These are phyloP conservation scores for Liodrosophila aerea DNA, from an alignment of 2,888 invertebrate species.

Conservation along the genomic window DNA sequence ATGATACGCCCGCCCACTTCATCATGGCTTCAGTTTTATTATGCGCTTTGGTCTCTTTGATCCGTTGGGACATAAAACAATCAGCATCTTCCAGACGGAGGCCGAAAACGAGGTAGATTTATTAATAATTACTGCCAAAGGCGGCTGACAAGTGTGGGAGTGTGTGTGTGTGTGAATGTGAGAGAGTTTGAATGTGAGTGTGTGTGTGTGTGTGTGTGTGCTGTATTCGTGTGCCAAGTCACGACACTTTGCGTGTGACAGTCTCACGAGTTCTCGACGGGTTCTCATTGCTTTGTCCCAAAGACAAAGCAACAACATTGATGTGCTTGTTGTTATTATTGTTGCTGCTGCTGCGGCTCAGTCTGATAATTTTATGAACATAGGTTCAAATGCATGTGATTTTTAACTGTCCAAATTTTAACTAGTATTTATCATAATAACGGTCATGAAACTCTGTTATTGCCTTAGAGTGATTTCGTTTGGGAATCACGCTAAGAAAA, in stretches of 20 bases:
- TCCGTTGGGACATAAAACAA: conserved; percentile 60
- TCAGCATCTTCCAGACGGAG: conserved; percentile 31
- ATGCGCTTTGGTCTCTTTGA: conserved; percentile 40
- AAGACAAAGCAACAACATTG: background rate
- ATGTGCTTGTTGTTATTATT: background rate
- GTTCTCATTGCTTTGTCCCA: conserved; percentile 15
- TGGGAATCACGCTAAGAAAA: too few species aligned
- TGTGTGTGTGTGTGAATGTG: too few species aligned
- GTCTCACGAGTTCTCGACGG: conserved; percentile 10
- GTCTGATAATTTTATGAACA: conserved; percentile 3
- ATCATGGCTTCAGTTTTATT: background rate
- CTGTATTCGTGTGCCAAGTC: conserved; percentile 37
- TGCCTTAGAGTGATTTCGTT: too few species aligned
- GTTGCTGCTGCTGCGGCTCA: too few species aligned
- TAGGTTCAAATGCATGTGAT: conserved; percentile 1
- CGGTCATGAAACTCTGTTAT: too few species aligned
- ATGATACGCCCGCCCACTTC: conserved; percentile 23
- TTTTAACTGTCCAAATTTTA: conserved; percentile 5
- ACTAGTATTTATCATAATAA: background rate
- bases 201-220: conserved; percentile 17
- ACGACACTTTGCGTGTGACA: conserved; percentile 62
- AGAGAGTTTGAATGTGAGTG: too few species aligned
- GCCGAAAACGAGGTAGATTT: conserved; percentile 9
- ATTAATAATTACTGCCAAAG: conserved; percentile 32
- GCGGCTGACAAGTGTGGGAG: too few species aligned